Conservation (phyloP, 2,113 vertebrate species). For the Trematocara zebra region DNA sequence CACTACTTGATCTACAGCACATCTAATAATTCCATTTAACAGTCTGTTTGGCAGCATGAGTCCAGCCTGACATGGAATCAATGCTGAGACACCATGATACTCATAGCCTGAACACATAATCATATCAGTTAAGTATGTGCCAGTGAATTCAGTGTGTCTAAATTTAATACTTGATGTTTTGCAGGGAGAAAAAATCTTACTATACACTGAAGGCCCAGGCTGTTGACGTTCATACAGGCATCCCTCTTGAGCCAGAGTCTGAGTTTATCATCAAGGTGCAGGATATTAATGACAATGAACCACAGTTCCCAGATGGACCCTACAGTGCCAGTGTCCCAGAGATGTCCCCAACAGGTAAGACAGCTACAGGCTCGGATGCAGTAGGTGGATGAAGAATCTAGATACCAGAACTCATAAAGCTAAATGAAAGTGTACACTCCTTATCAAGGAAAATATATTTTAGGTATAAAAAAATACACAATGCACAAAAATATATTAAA, state of each 20-base stretch:
- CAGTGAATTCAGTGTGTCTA: neutral
- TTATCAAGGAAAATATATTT: neutral
- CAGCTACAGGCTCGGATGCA: neutral
- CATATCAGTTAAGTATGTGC: neutral
- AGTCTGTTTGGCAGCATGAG: neutral
- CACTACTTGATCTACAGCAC: neutral
- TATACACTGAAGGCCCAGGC: constrained; percentile 89
- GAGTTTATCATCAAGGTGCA: constrained; percentile 96
- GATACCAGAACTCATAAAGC: neutral
- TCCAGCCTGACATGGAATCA: neutral
- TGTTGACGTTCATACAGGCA: constrained; percentile 82
- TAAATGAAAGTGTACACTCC: neutral
- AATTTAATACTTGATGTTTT: neutral
- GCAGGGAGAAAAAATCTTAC: constrained; percentile 84
- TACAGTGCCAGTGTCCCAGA: constrained; percentile 87
- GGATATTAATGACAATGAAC: constrained; percentile 96
- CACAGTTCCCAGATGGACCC: constrained; percentile 86
- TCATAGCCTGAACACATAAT: neutral
- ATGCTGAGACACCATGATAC: neutral
- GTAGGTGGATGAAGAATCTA: neutral
- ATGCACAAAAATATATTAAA: neutral
- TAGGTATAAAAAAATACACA: neutral
- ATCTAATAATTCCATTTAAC: neutral
- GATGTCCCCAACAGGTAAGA: constrained; percentile 93
- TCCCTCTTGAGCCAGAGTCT: constrained; percentile 88